These are phyloP conservation scores for Matsumyia berberina DNA, from an alignment of 2,888 invertebrate species.

Conservation along the genomic window DNA sequence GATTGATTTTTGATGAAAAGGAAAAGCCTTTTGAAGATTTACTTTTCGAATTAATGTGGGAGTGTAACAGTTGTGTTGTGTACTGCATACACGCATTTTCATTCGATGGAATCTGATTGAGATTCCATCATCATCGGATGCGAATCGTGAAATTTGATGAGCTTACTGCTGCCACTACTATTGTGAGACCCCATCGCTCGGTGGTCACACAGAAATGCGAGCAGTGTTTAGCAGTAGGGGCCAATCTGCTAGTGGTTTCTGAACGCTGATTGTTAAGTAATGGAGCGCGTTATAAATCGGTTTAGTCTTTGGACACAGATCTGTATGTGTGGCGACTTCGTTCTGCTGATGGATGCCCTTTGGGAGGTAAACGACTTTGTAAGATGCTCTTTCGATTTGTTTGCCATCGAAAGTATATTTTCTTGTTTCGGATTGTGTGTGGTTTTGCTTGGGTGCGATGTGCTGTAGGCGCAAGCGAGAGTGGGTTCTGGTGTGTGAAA, in stretches of 20 bases:
- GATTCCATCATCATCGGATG: conserved; percentile 48
- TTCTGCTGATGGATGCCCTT: conserved; percentile 18
- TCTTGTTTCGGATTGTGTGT: conserved; percentile 16
- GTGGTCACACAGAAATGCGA: conserved; percentile 17
- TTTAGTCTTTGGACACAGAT: neutral
- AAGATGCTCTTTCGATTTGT: conserved; percentile 43
- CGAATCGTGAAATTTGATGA: conserved; percentile 55
- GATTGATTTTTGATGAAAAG: conserved; percentile 70
- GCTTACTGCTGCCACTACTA: neutral
- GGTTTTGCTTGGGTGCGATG: conserved; percentile 1
- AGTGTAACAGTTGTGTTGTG: conserved; percentile 53
- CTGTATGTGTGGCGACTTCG: neutral
- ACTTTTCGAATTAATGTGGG: conserved; percentile 65
- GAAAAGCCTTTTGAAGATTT: conserved; percentile 58
- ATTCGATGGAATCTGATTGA: conserved; percentile 45
- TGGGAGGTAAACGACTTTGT: conserved; percentile 44
- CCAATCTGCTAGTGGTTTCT: conserved; percentile 33
- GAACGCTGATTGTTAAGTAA: conserved; percentile 56
- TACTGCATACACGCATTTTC: conserved; percentile 30
- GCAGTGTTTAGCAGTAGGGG: conserved; percentile 16
- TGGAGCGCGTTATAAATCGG: conserved; percentile 64
- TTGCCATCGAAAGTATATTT: conserved; percentile 32
- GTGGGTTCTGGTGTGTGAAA: conserved; percentile 11
- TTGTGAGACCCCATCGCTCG: conserved; percentile 18
- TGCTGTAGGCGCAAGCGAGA: neutral